Conservation (phyloP, 2,797 vertebrate species). For the Sphenopsis melanotis region DNA sequence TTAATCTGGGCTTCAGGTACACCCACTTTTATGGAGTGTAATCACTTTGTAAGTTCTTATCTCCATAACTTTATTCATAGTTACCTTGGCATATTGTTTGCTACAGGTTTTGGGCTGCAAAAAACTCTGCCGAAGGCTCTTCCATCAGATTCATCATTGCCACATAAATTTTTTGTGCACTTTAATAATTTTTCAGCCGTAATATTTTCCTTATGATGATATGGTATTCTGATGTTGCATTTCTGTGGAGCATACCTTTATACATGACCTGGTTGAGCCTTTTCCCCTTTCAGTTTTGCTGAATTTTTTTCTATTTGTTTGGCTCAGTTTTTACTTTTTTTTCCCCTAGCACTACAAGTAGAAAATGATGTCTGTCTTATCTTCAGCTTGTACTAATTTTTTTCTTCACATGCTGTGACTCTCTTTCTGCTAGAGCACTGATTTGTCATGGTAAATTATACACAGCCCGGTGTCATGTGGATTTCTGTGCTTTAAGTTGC, state of each 20-base stretch:
- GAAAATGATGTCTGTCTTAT: conserved; percentile 3
- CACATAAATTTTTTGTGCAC: not conserved
- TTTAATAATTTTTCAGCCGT: not conserved
- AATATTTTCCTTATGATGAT: not conserved
- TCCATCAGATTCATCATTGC: not conserved
- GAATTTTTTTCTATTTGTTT: not conserved
- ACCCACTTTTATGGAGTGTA: not conserved
- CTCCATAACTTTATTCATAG: not conserved
- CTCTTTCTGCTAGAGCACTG: conserved; percentile 23
- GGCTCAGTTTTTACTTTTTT: not conserved
- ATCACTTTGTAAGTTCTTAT: not conserved
- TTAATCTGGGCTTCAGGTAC: not conserved
- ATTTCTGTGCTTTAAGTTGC: conserved; percentile 14
- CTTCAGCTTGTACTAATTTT: conserved; percentile 28
- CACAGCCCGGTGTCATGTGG: not conserved
- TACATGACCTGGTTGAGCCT: not conserved
- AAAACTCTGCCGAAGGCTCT: not conserved
- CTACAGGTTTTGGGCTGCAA: not conserved
- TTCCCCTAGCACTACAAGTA: not conserved
- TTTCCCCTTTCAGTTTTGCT: not conserved
- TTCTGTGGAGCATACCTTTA: not conserved
- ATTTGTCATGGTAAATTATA: conserved; percentile 59
- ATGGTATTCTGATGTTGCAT: not conserved
- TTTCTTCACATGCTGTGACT: conserved; percentile 44
- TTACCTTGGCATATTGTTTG: not conserved